phyloP scores from a whole-genome alignment of 1,140 invertebrate genomes.

The Daktulosphaira vitifoliae region DNA sequence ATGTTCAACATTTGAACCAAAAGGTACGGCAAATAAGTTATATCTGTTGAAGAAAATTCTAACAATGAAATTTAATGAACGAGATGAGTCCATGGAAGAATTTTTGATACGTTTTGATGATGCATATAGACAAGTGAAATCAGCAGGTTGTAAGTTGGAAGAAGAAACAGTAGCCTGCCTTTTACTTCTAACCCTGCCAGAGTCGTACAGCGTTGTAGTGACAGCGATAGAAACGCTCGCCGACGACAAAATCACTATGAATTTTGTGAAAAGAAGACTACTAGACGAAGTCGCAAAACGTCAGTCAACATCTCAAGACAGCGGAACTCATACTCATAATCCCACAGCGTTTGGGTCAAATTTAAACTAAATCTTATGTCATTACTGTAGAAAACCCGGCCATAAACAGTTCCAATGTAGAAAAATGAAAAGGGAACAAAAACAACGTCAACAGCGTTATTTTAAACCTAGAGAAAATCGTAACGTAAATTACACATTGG shows the following conservation, averaged over 20 bases:
- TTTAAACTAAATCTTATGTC: neutral
- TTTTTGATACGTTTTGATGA: constrained; percentile 18
- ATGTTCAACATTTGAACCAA: constrained; percentile 35
- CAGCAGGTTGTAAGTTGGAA: neutral
- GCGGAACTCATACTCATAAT: neutral
- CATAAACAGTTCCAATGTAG: constrained; percentile 3
- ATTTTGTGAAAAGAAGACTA: constrained; percentile 39
- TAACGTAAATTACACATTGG: neutral
- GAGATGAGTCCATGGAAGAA: constrained; percentile 5
- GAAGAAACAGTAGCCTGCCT: constrained; percentile 6
- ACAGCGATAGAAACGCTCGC: constrained; percentile 36
- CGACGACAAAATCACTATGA: constrained; percentile 33
- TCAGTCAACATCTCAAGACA: too few species aligned
- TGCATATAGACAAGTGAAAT: neutral
- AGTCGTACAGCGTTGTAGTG: constrained; percentile 13
- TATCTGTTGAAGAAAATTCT: constrained; percentile 1
- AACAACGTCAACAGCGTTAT: neutral
- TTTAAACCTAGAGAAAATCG: too few species aligned
- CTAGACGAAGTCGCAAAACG: constrained; percentile 38
- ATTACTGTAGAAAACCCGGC: neutral
- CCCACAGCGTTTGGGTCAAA: neutral
- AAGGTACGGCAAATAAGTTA: constrained; percentile 20
- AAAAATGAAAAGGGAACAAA: neutral
- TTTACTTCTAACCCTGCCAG: constrained; percentile 21
- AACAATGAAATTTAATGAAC: constrained; percentile 12